phyloP scores from a whole-genome alignment of 2,888 invertebrate genomes.

The Mythimna albipuncta region DNA sequence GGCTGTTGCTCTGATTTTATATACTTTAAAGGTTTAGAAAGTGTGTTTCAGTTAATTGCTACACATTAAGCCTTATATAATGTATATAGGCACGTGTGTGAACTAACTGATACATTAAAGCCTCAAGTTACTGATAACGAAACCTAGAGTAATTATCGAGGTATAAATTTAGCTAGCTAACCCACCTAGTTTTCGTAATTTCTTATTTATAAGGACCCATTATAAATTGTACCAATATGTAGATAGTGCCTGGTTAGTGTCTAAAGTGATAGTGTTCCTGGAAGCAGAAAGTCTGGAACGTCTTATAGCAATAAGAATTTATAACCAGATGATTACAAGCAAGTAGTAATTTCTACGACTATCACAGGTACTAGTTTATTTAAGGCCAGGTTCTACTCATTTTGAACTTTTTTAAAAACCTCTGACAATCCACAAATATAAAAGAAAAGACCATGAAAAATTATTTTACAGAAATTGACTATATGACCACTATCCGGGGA shows the following conservation, averaged over 20 bases:
- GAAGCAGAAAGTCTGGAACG: too few species aligned
- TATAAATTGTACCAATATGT: not conserved
- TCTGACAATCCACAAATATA: too few species aligned
- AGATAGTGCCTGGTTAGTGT: not conserved
- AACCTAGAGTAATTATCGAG: constrained; percentile 41
- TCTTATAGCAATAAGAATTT: too few species aligned
- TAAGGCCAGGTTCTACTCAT: not conserved
- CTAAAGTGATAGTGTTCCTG: too few species aligned
- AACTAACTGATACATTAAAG: constrained; percentile 34
- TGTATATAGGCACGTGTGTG: constrained; percentile 30
- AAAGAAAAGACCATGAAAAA: too few species aligned
- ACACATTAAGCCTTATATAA: constrained; percentile 54
- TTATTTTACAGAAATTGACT: too few species aligned
- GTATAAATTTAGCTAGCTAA: constrained; percentile 2
- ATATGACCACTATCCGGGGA: too few species aligned
- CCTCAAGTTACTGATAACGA: constrained; percentile 45
- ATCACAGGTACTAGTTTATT: not conserved
- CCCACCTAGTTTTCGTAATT: constrained; percentile 30
- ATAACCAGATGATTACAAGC: not conserved
- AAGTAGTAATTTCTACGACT: not conserved
- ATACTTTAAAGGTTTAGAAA: constrained; percentile 63
- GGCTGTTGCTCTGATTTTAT: constrained; percentile 58
- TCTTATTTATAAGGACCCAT: not conserved
- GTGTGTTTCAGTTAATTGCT: constrained; percentile 63
- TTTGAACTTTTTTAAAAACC: too few species aligned